Conservation (phyloP, 2,888 invertebrate genomes). For the Caenorhabditis sinica region DNA sequence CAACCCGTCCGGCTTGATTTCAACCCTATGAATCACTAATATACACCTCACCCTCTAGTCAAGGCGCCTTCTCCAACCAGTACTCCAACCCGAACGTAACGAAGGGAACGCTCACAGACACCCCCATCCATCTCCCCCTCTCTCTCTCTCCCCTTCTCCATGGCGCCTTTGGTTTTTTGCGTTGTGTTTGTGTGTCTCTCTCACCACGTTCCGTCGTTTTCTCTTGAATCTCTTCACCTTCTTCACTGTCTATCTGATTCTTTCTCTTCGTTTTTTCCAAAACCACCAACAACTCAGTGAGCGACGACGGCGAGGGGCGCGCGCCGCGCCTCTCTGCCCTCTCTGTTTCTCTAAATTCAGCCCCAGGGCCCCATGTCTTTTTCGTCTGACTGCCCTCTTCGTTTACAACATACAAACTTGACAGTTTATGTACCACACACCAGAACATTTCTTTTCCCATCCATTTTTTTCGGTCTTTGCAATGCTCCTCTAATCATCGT, state of each 20-base stretch:
- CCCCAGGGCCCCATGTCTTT: neutral
- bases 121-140: too few species aligned
- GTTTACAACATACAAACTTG: conserved; percentile 45
- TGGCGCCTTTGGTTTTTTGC: conserved; percentile 25
- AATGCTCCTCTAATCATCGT: conserved; percentile 6
- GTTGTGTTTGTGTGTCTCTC: conserved; percentile 28
- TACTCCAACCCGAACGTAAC: too few species aligned
- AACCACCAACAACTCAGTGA: conserved; percentile 27
- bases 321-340: conserved; percentile 17
- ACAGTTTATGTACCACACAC: conserved; percentile 53
- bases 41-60: too few species aligned
- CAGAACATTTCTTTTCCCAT: conserved; percentile 40
- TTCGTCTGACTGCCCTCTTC: neutral
- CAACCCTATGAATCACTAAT: too few species aligned
- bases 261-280: neutral
- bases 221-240: too few species aligned
- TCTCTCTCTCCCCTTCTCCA: conserved; percentile 7
- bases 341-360: conserved; percentile 7
- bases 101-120: too few species aligned
- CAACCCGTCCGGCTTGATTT: too few species aligned
- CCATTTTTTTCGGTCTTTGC: conserved; percentile 23
- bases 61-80: too few species aligned
- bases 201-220: neutral
- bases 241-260: neutral
- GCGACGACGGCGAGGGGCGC: neutral